These are phyloP conservation scores for Masticophis lateralis DNA, from an alignment of 2,797 vertebrate genomes.

Conservation along the genomic window DNA sequence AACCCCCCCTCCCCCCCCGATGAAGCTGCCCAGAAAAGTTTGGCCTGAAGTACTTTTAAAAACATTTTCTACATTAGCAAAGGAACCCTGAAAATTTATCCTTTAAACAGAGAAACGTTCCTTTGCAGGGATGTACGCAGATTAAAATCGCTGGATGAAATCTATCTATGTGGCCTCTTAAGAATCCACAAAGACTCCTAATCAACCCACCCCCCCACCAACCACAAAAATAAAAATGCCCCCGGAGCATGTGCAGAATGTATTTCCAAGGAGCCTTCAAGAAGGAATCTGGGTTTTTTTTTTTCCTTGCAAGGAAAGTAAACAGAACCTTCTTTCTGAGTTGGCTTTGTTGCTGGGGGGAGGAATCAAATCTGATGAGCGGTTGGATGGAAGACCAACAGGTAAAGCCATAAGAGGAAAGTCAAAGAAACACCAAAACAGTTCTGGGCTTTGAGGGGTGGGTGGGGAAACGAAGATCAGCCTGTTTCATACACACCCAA, in stretches of 20 bases:
- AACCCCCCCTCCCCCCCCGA: neutral
- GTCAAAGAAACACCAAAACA: neutral
- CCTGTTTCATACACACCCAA: neutral
- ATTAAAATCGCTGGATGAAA: neutral
- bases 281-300: neutral
- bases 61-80: neutral
- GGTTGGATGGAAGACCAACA: neutral
- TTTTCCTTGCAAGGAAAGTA: neutral
- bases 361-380: neutral
- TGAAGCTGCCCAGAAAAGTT: neutral
- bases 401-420: neutral
- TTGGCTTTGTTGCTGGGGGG: neutral
- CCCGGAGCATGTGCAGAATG: neutral
- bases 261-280: neutral
- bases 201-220: neutral
- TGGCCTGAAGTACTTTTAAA: neutral
- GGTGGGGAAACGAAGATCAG: neutral
- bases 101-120: neutral
- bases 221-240: neutral
- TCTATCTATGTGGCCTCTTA: neutral
- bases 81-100: neutral
- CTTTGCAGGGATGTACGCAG: neutral
- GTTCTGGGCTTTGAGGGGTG: neutral
- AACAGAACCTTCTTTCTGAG: neutral
- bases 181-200: neutral